Percentiles rank a stretch among this genome's conserved stretches.
phyloP scores from a whole-genome alignment of 2,113 vertebrate genomes.

The Dipodomys spectabilis region DNA sequence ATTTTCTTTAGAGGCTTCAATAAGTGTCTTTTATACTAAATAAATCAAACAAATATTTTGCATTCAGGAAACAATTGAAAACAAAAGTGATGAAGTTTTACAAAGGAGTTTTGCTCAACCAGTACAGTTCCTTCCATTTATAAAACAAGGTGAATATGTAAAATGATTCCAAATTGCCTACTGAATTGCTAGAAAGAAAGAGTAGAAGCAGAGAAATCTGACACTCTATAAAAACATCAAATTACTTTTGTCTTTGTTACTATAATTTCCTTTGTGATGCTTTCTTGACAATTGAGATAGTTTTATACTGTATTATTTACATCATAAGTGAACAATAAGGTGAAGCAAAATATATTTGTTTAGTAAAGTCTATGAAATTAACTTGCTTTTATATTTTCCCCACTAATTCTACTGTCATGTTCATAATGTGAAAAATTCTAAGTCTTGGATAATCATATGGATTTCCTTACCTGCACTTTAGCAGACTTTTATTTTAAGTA shows the following conservation, averaged over 20 bases:
- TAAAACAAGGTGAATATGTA: not conserved
- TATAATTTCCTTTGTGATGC: not conserved
- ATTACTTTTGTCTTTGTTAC: not conserved
- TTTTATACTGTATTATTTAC: slow-evolving; percentile 2
- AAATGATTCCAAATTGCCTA: not conserved
- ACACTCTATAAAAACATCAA: not conserved
- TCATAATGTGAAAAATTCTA: not conserved
- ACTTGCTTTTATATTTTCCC: not conserved
- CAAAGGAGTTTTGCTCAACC: not conserved
- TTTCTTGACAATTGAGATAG: not conserved
- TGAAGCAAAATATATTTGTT: not conserved
- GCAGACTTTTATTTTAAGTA: not conserved
- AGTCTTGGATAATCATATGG: not conserved
- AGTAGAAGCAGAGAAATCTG: not conserved
- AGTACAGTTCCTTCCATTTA: not conserved
- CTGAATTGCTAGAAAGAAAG: not conserved
- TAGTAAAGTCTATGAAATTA: not conserved
- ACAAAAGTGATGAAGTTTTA: slow-evolving; percentile 65
- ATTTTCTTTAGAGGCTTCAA: slow-evolving; percentile 87
- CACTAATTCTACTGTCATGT: not conserved
- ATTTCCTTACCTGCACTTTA: not conserved
- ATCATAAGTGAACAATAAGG: not conserved
- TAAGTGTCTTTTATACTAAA: slow-evolving; percentile 89
- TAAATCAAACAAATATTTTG: slow-evolving; percentile 89
- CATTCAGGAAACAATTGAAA: slow-evolving; percentile 79